These are phyloP conservation scores for Atta colombica DNA, from an alignment of 1,140 invertebrate genomes.

Conservation along the genomic window DNA sequence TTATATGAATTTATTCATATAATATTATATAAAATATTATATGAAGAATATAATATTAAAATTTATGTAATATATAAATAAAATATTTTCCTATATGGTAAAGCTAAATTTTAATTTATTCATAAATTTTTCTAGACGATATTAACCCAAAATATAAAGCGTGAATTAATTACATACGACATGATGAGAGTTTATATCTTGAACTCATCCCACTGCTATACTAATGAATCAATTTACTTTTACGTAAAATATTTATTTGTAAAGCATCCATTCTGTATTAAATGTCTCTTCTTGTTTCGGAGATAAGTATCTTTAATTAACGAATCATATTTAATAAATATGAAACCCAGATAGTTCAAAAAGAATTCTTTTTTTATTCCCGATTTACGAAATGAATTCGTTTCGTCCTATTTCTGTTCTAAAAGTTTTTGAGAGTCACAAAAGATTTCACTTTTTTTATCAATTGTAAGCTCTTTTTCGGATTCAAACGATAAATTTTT, in stretches of 20 bases:
- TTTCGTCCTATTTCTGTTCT: no score
- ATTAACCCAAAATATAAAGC: not conserved
- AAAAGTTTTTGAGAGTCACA: no score
- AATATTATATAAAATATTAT: no score
- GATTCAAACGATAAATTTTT: no score
- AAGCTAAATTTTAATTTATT: not conserved
- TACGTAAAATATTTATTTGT: not conserved
- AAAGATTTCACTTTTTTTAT: no score
- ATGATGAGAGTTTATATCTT: not conserved
- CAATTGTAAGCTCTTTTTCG: no score
- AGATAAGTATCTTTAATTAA: conserved; percentile 19
- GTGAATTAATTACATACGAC: not conserved
- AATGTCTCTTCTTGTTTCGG: not conserved
- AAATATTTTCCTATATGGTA: not conserved
- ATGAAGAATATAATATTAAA: not conserved
- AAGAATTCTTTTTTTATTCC: no score
- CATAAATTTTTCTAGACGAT: not conserved
- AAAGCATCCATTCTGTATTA: not conserved
- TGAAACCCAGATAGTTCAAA: not conserved
- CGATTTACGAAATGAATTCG: no score
- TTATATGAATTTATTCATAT: no score
- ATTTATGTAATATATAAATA: not conserved
- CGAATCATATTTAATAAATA: not conserved
- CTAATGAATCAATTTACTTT: not conserved
- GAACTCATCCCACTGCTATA: not conserved